Evolutionary conservation across 2,888 invertebrate genomes (phyloP).

Genomic region (Agriotes lineatus): DNA sequence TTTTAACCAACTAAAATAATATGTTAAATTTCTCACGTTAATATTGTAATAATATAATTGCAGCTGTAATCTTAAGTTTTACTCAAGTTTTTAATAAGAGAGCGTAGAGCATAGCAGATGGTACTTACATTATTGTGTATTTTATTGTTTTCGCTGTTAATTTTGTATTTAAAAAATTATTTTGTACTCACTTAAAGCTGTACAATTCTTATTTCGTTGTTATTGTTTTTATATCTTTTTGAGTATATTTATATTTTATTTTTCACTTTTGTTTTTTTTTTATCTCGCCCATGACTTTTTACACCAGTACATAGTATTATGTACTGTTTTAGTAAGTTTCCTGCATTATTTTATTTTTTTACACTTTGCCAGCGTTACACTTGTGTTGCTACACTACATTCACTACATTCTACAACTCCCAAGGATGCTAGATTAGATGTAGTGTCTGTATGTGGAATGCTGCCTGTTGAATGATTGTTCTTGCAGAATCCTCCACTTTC

Average conservation of each 20-base stretch:
- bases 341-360: neutral
- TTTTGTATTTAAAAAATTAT: slow-evolving; percentile 14
- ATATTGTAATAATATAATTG: too few relatives aligned
- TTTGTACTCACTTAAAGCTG: neutral
- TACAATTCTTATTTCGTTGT: slow-evolving; percentile 15
- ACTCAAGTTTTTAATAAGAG: slow-evolving; percentile 6
- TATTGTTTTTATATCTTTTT: slow-evolving; percentile 29
- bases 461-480: slow-evolving; percentile 66
- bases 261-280: slow-evolving; percentile 10
- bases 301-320: neutral
- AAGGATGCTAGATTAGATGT: slow-evolving; percentile 48
- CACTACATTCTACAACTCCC: slow-evolving; percentile 31
- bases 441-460: slow-evolving; percentile 65
- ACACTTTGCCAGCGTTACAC: neutral
- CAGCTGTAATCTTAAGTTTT: too few relatives aligned
- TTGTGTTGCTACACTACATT: slow-evolving; percentile 22
- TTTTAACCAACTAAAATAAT: slow-evolving; percentile 5
- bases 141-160: slow-evolving; percentile 30
- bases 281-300: neutral
- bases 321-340: slow-evolving; percentile 6
- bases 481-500: slow-evolving; percentile 62
- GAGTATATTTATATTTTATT: slow-evolving; percentile 36
- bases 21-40: too few relatives aligned
- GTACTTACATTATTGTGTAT: slow-evolving; percentile 21
- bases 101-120: neutral